These are phyloP conservation scores for Mastacembelus armatus DNA, from an alignment of 2,797 vertebrate genomes.

Conservation along the genomic window DNA sequence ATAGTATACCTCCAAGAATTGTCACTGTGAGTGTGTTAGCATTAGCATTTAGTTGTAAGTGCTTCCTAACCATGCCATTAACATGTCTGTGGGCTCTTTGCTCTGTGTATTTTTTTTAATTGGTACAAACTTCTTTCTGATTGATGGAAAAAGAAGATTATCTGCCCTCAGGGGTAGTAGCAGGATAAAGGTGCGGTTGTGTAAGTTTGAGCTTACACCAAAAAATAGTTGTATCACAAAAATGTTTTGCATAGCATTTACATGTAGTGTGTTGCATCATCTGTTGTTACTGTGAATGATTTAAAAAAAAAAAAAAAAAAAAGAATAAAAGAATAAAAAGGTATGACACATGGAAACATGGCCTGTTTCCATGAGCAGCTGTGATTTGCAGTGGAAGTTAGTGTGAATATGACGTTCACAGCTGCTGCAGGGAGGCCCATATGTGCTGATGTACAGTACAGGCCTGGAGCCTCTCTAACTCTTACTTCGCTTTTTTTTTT, in stretches of 20 bases:
- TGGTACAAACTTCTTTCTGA: too few relatives aligned
- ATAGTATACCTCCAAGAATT: neutral
- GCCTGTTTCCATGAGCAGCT: conserved; percentile 46
- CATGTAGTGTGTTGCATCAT: conserved; percentile 36
- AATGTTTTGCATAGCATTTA: conserved; percentile 1
- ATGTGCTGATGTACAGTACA: conserved; percentile 49
- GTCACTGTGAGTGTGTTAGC: too few relatives aligned
- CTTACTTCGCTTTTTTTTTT: neutral
- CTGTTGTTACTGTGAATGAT: conserved; percentile 46
- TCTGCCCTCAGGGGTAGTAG: conserved; percentile 1
- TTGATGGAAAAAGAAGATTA: too few relatives aligned
- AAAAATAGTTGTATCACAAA: conserved; percentile 7
- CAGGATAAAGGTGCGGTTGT: conserved; percentile 17
- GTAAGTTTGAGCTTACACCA: conserved; percentile 1
- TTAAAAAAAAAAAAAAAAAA: neutral
- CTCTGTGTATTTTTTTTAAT: neutral
- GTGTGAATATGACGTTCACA: conserved; percentile 62
- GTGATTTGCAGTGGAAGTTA: conserved; percentile 47
- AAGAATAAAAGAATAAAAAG: neutral
- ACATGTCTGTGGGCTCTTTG: neutral
- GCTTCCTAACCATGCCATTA: too few relatives aligned
- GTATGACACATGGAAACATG: conserved; percentile 32
- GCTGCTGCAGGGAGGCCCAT: conserved; percentile 63
- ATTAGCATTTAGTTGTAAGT: too few relatives aligned
- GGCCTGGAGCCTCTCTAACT: conserved; percentile 34